Conservation (phyloP, 2,113 vertebrate species). For the Thinocorus orbignyianus region DNA sequence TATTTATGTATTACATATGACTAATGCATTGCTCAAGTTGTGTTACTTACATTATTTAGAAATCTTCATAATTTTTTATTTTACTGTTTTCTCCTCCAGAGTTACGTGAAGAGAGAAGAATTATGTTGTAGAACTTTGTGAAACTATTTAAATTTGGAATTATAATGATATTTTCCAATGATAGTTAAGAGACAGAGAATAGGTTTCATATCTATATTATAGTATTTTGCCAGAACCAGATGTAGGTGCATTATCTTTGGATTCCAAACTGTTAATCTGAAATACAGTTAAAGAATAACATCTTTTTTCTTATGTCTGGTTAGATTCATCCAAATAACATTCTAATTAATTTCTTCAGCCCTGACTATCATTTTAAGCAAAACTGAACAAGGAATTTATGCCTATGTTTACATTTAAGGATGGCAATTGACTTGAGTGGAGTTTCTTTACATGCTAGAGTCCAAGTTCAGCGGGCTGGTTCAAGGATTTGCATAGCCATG, state of each 20-base stretch:
- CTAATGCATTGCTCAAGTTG: neutral
- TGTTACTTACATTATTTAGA: neutral
- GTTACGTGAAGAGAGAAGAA: neutral
- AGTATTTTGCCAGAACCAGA: neutral
- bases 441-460: neutral
- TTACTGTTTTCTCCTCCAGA: neutral
- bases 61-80: neutral
- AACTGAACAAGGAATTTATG: neutral
- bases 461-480: neutral
- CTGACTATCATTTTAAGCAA: neutral
- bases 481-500: neutral
- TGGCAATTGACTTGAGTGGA: neutral
- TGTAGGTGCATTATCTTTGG: neutral
- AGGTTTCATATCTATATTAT: neutral
- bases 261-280: neutral
- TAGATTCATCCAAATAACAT: neutral
- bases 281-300: neutral
- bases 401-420: neutral
- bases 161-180: neutral
- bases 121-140: neutral
- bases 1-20: neutral
- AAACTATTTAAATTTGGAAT: neutral
- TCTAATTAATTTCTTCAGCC: neutral
- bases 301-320: neutral
- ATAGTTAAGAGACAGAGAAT: neutral